Evolutionary conservation across 37 sponge, comb jelly and placozoan species (phyloP).

Genomic region (Dysidea cf. avara): DNA sequence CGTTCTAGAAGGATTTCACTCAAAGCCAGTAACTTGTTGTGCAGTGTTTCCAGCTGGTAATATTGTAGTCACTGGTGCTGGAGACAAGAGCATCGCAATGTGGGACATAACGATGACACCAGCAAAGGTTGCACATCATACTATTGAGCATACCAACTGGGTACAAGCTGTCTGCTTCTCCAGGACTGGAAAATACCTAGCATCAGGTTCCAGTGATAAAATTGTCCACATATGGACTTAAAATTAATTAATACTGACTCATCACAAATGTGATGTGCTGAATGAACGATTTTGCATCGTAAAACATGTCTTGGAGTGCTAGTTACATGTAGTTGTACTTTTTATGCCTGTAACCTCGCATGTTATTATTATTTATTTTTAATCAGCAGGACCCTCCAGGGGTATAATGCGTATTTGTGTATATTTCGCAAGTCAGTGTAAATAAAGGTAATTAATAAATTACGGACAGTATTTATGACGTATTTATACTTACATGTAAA

Average conservation of each 20-base stretch:
- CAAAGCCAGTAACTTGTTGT: slow-evolving; percentile 53
- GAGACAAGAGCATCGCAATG: slow-evolving; percentile 59
- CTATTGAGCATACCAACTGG: slow-evolving; percentile 67
- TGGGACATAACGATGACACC: slow-evolving; percentile 37
- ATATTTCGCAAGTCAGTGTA: too few species aligned
- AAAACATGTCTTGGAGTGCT: too few species aligned
- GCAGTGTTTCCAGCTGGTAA: slow-evolving; percentile 65
- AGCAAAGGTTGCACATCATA: slow-evolving; percentile 30
- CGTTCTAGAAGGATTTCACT: slow-evolving; percentile 58
- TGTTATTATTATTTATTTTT: too few species aligned
- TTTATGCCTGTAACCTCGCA: too few species aligned
- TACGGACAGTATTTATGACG: too few species aligned
- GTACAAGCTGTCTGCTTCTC: slow-evolving; percentile 65
- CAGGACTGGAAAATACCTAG: slow-evolving; percentile 52
- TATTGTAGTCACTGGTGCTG: slow-evolving; percentile 65
- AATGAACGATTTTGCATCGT: too few species aligned
- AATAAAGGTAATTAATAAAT: too few species aligned
- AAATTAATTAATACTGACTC: not conserved
- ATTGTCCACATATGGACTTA: slow-evolving; percentile 58
- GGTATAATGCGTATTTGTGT: too few species aligned
- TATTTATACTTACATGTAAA: too few species aligned
- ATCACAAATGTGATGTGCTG: too few species aligned
- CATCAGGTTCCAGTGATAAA: slow-evolving; percentile 61
- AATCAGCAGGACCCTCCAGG: too few species aligned
- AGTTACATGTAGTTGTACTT: too few species aligned